Evolutionary conservation across 1,140 invertebrate genomes (phyloP), one percentile per base, ranked within the genome.

Genomic region (Mesaphorura yosii): DNA sequence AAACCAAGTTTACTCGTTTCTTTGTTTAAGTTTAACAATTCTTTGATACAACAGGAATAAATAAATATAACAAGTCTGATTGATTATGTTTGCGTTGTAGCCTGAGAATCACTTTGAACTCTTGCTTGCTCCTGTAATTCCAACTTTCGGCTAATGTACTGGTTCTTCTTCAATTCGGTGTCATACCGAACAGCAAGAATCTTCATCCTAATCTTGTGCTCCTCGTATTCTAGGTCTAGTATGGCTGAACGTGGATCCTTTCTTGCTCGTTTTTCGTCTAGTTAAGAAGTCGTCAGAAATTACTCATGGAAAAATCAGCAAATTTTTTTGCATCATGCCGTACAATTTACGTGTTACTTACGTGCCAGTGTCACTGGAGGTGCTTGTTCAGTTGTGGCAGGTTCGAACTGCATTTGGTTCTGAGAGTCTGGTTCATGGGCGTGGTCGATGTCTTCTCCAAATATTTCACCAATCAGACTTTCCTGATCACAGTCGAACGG

Each of bases 401-500:
- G n/a, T n/a, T n/a, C n/a, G n/a, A n/a, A n/a, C n/a, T n/a, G n/a
- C n/a, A n/a, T n/a, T n/a, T n/a, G n/a, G n/a, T n/a, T n/a, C n/a
- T n/a, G n/a, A n/a, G n/a, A n/a, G n/a, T n/a, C n/a, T n/a, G n/a
- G n/a, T n/a, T n/a, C n/a, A n/a, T n/a, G n/a, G n/a, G n/a, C n/a
- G n/a, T n/a, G n/a, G n/a, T n/a, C n/a, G n/a, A n/a, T n/a, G n/a
- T n/a, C n/a, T n/a, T n/a, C n/a, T n/a, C n/a, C n/a, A n/a, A n/a
- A n/a, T n/a, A n/a, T n/a, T n/a, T n/a, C n/a, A n/a, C n/a, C n/a
- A n/a, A n/a, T n/a, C n/a, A n/a, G n/a, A n/a, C n/a, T n/a, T n/a
- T n/a, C n/a, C n/a, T n/a, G 19, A 27, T 56, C 54, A 20, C 29
- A 31, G 23, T 56, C 54, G 28, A 38, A 56, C 2, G 10, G 3